These are phyloP conservation scores for Apantesis nais DNA, from an alignment of 2,888 invertebrate species.

Conservation along the genomic window DNA sequence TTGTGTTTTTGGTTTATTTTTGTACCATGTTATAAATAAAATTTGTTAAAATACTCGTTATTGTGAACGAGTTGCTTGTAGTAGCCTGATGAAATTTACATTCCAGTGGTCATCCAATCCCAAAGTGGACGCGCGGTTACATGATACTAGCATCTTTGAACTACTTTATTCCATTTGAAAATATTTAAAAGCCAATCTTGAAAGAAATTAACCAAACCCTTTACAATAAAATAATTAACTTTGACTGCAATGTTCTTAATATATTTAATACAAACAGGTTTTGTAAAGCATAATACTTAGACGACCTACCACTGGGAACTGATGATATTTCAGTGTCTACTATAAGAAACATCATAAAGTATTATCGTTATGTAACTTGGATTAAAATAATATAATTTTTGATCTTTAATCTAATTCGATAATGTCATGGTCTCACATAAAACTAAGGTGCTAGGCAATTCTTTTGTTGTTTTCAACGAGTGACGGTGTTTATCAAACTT, in stretches of 20 bases:
- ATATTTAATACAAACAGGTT: no score
- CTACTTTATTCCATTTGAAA: no score
- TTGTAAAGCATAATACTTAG: background rate
- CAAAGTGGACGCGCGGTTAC: background rate
- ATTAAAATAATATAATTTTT: no score
- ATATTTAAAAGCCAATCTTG: no score
- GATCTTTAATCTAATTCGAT: no score
- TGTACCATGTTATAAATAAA: background rate
- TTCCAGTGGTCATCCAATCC: background rate
- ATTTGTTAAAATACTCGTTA: background rate
- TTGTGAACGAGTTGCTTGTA: background rate
- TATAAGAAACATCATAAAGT: no score
- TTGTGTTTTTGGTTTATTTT: background rate
- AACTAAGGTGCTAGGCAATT: no score
- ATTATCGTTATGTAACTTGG: background rate
- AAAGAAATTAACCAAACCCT: no score
- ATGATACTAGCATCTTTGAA: background rate
- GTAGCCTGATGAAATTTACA: background rate
- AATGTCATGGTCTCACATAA: no score
- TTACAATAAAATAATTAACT: background rate
- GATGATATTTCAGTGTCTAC: background rate
- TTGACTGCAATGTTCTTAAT: background rate
- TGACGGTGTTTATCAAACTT: no score
- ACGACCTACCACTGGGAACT: background rate
- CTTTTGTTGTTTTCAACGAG: no score